These are phyloP conservation scores for Meloidogyne exigua DNA, from an alignment of 1,140 invertebrate genomes.

Conservation along the genomic window DNA sequence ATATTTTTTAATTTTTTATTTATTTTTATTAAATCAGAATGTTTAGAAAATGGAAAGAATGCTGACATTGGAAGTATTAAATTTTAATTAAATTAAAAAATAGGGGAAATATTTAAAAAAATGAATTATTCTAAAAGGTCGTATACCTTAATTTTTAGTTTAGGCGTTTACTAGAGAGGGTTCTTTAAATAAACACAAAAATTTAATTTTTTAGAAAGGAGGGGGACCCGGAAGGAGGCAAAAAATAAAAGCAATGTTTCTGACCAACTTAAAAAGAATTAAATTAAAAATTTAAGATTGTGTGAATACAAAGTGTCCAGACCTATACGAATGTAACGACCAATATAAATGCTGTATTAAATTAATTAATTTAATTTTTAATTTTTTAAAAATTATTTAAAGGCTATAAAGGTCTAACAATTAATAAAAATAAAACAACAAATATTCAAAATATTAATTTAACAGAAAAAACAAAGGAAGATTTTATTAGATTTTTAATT, in stretches of 20 bases:
- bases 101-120: no score
- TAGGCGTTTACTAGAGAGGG: no score
- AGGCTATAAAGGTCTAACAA: neutral
- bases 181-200: no score
- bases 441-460: neutral
- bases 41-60: neutral
- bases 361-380: neutral
- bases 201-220: no score
- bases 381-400: neutral
- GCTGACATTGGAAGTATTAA: neutral
- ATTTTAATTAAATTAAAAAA: neutral
- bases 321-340: conserved; percentile 7
- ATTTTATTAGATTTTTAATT: no score
- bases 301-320: conserved; percentile 8
- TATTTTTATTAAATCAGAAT: neutral
- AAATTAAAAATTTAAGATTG: conserved; percentile 10
- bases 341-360: conserved; percentile 25
- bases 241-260: no score
- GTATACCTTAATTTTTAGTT: no score
- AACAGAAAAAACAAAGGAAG: neutral
- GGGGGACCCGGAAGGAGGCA: no score
- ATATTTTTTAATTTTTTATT: conserved; percentile 6
- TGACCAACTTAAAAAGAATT: no score
- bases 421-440: neutral
- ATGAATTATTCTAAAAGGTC: no score